phyloP scores from a whole-genome alignment of 2,797 vertebrate species.

The Leuciscus waleckii region DNA sequence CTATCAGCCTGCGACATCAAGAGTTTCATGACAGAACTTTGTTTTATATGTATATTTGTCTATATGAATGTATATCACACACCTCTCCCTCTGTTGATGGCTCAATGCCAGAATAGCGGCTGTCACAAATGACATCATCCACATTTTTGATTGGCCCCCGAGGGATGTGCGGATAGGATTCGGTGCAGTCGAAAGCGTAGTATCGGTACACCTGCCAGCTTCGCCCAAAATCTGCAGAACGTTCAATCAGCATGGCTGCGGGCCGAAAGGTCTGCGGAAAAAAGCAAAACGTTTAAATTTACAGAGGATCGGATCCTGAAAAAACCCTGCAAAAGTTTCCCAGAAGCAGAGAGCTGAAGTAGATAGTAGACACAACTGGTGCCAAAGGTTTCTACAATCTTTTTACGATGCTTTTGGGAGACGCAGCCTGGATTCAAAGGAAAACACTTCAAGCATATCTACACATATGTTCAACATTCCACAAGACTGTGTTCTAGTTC shows the following conservation, averaged over 20 bases:
- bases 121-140: constrained; percentile 94
- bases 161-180: constrained; percentile 85
- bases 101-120: constrained; percentile 93
- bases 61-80: constrained; percentile 20
- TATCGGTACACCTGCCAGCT: constrained; percentile 95
- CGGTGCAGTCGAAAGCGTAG: constrained; percentile 89
- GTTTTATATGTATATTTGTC: background rate
- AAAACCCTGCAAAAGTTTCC: background rate
- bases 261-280: constrained; percentile 90
- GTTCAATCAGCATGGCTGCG: constrained; percentile 94
- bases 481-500: constrained; percentile 35
- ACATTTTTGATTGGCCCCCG: constrained; percentile 87
- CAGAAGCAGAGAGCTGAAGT: background rate
- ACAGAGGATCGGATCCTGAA: background rate
- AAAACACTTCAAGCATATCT: constrained; percentile 37
- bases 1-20: background rate
- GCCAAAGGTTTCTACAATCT: too few relatives aligned
- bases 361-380: background rate
- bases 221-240: constrained; percentile 92
- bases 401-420: background rate
- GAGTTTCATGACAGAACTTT: background rate
- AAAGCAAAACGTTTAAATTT: background rate
- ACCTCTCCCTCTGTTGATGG: constrained; percentile 97
- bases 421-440: background rate
- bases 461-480: constrained; percentile 68